Conservation (phyloP, 2,888 invertebrate genomes). For the Megastigmus dorsalis region DNA sequence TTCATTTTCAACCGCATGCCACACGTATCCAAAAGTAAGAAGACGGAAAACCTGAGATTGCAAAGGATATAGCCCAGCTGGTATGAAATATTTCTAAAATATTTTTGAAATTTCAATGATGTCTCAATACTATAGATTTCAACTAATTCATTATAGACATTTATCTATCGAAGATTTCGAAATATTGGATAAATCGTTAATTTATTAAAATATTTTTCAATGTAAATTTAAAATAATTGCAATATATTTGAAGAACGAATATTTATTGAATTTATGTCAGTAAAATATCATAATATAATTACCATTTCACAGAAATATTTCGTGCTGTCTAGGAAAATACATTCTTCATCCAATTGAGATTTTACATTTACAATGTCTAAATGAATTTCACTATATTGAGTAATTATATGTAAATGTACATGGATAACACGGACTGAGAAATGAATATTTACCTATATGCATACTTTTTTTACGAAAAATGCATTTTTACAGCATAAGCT, state of each 20-base stretch:
- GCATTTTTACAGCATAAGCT: not conserved
- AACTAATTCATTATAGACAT: too few species aligned
- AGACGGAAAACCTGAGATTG: conserved; percentile 3
- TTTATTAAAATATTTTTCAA: too few species aligned
- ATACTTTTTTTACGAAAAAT: not conserved
- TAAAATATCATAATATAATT: not conserved
- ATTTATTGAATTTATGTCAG: too few species aligned
- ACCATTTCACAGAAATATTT: not conserved
- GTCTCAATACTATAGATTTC: too few species aligned
- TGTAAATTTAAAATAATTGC: too few species aligned
- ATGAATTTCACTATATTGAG: conserved; percentile 14
- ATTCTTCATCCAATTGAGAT: conserved; percentile 16
- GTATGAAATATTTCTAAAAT: too few species aligned
- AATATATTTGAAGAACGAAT: too few species aligned
- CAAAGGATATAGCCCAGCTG: too few species aligned
- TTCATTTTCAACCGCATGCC: conserved; percentile 13
- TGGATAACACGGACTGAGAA: not conserved
- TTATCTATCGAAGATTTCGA: too few species aligned
- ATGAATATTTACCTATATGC: not conserved
- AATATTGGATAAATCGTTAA: too few species aligned
- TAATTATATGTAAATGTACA: conserved; percentile 11
- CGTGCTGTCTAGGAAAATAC: not conserved
- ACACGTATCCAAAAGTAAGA: conserved; percentile 18
- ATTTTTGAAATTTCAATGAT: too few species aligned
- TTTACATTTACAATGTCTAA: conserved; percentile 24